Conservation (phyloP, 2,113 vertebrate species). For the Sphyrna mokarran region DNA sequence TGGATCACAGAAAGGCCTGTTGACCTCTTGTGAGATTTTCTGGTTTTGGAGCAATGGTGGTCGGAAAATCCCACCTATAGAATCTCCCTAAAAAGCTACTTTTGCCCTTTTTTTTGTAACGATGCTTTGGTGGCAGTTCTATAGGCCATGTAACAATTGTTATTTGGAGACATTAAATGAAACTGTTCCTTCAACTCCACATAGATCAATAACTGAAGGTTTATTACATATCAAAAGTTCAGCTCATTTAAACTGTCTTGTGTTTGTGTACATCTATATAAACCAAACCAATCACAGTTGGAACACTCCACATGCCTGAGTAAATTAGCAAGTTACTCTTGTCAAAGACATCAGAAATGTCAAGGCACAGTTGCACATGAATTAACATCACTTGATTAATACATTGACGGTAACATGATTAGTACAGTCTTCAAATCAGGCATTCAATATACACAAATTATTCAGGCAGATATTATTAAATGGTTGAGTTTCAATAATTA, state of each 20-base stretch:
- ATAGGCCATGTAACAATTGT: neutral
- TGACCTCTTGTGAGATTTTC: no score
- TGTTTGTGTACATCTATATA: no score
- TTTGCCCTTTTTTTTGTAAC: no score
- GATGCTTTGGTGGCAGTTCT: neutral
- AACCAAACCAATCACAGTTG: neutral
- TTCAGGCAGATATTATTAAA: neutral
- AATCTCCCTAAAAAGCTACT: neutral
- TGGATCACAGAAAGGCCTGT: no score
- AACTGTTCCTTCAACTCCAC: neutral
- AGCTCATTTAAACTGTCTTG: no score
- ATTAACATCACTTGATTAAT: neutral
- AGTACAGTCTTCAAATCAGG: neutral
- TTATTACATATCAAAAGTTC: no score
- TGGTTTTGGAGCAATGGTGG: no score
- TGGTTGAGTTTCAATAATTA: neutral
- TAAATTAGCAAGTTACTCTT: neutral
- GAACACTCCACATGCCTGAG: neutral
- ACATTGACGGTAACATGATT: neutral
- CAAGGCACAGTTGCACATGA: neutral
- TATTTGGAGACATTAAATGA: neutral
- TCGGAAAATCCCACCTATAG: no score
- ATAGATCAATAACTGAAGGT: neutral
- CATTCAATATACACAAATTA: neutral
- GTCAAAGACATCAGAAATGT: neutral